phyloP scores from a whole-genome alignment of 2,888 invertebrate species.

The Didymodactylos carnosus region DNA sequence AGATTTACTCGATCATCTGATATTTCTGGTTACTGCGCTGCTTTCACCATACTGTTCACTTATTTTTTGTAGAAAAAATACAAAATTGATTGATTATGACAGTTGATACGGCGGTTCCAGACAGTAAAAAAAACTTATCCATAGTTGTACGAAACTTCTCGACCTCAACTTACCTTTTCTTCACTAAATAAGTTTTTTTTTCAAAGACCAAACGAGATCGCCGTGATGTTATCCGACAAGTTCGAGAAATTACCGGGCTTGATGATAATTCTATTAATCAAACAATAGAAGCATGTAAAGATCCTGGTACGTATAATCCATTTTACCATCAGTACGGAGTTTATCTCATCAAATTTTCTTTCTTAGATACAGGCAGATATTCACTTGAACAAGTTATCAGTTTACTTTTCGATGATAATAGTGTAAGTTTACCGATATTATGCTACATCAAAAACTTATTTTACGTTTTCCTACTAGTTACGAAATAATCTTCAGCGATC shows the following conservation, averaged over 20 bases:
- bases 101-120: neutral
- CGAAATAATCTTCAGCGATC: neutral
- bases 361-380: conserved; percentile 1
- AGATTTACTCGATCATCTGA: too few relatives aligned
- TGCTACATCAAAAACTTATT: neutral
- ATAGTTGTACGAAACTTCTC: too few relatives aligned
- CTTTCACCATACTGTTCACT: too few relatives aligned
- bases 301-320: conserved; percentile 24
- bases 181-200: neutral
- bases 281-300: conserved; percentile 27
- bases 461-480: neutral
- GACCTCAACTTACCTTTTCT: too few relatives aligned
- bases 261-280: conserved; percentile 23
- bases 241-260: conserved; percentile 19
- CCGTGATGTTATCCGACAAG: conserved; percentile 2
- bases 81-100: neutral
- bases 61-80: too few relatives aligned
- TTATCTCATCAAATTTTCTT: conserved; percentile 21
- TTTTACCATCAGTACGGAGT: conserved; percentile 29
- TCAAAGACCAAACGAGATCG: conserved; percentile 1
- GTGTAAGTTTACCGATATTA: too few relatives aligned
- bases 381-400: neutral
- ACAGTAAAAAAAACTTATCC: neutral
- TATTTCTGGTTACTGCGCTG: too few relatives aligned
- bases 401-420: neutral